Evolutionary conservation across 2,113 vertebrate species (phyloP).

Genomic region (Eubucco bourcierii): DNA sequence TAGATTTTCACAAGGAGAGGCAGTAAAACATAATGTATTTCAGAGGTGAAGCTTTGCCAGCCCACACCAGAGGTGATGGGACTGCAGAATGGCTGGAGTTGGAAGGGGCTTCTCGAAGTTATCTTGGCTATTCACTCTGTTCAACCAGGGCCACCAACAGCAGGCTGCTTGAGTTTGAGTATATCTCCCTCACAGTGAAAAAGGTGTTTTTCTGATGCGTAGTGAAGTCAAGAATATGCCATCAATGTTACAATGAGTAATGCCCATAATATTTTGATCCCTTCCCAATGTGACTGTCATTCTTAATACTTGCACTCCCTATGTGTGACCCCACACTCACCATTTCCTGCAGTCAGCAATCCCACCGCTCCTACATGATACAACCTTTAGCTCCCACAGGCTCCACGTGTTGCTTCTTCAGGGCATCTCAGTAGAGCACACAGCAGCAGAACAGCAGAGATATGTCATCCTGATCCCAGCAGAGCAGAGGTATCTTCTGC

Average conservation of each 20-base stretch:
- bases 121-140: background rate
- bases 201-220: background rate
- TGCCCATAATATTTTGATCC: background rate
- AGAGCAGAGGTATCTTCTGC: background rate
- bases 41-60: background rate
- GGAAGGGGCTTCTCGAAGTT: background rate
- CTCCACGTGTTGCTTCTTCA: accelerated
- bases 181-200: background rate
- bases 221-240: background rate
- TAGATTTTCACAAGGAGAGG: background rate
- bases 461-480: background rate
- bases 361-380: background rate
- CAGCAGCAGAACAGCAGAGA: background rate
- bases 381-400: background rate
- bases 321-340: background rate
- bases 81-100: background rate
- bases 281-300: background rate
- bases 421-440: background rate
- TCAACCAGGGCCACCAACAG: background rate
- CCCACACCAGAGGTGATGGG: background rate
- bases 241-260: background rate
- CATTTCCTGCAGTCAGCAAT: background rate
- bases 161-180: background rate
- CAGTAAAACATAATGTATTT: background rate
- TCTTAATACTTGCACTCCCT: background rate